phyloP scores from a whole-genome alignment of 2,797 vertebrate genomes.

The Galagoides demidoff region DNA sequence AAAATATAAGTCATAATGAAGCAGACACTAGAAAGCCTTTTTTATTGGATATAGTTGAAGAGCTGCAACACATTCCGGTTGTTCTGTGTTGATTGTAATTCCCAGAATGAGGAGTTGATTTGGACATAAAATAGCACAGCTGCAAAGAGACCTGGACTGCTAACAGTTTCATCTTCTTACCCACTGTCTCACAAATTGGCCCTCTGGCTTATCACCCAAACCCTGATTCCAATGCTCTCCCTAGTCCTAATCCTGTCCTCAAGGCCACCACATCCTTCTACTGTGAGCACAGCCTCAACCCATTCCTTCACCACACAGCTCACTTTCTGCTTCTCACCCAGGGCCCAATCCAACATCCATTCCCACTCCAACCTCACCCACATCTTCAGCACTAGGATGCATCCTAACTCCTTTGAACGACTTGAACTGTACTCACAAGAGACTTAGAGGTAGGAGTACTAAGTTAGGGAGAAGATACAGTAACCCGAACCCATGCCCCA shows the following conservation, averaged over 20 bases:
- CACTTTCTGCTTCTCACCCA: background rate
- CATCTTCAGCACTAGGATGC: background rate
- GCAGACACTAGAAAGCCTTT: constrained; percentile 52
- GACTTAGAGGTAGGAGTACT: background rate
- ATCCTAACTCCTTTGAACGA: background rate
- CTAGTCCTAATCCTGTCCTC: background rate
- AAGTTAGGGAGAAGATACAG: background rate
- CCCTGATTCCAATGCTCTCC: background rate
- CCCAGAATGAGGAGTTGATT: constrained; percentile 72
- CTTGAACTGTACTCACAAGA: background rate
- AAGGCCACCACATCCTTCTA: background rate
- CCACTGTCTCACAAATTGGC: background rate
- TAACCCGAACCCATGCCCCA: background rate
- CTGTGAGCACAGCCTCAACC: background rate
- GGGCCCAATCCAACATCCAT: background rate
- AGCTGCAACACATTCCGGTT: constrained; percentile 49
- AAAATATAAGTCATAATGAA: constrained; percentile 67
- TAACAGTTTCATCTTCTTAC: constrained; percentile 55
- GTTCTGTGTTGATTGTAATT: constrained; percentile 67
- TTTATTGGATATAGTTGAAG: constrained; percentile 70
- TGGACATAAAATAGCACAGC: constrained; percentile 75
- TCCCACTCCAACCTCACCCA: background rate
- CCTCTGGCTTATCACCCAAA: background rate
- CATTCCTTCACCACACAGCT: background rate
- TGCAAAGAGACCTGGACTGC: constrained; percentile 61